These are phyloP conservation scores for Simalia tracyae DNA, from an alignment of 2,797 vertebrate genomes.

Conservation along the genomic window DNA sequence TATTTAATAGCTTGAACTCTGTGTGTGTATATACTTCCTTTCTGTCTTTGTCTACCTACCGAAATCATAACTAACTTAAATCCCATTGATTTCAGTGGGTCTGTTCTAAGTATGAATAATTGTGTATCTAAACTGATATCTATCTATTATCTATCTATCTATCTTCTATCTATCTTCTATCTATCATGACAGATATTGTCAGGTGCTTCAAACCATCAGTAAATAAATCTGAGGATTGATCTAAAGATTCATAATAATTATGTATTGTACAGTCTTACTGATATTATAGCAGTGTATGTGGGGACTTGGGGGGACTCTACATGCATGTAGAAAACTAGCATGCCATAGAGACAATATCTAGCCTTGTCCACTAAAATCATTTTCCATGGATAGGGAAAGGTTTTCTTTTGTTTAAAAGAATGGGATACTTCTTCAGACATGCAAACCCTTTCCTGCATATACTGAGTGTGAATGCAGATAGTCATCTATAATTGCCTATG, in stretches of 20 bases:
- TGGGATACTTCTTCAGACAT: not conserved
- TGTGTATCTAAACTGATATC: not conserved
- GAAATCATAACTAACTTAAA: not conserved
- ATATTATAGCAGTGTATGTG: not conserved
- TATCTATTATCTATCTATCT: not conserved
- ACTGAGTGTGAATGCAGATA: not conserved
- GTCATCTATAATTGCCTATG: not conserved
- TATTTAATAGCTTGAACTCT: not conserved
- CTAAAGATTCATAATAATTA: not conserved
- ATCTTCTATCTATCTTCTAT: not conserved
- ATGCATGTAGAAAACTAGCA: not conserved
- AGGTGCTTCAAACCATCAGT: not conserved
- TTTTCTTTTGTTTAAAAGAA: not conserved
- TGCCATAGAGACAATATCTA: not conserved
- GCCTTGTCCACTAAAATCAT: not conserved
- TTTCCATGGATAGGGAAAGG: not conserved
- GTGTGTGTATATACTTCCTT: not conserved
- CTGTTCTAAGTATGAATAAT: not conserved
- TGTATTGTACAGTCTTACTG: not conserved
- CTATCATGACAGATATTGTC: not conserved
- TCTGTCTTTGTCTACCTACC: not conserved
- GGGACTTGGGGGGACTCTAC: not conserved
- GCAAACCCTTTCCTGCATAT: not conserved
- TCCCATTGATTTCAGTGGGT: not conserved
- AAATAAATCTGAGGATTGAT: not conserved